Evolutionary conservation across 2,797 vertebrate species (phyloP).

Genomic region (Toxotes lorentzi): DNA sequence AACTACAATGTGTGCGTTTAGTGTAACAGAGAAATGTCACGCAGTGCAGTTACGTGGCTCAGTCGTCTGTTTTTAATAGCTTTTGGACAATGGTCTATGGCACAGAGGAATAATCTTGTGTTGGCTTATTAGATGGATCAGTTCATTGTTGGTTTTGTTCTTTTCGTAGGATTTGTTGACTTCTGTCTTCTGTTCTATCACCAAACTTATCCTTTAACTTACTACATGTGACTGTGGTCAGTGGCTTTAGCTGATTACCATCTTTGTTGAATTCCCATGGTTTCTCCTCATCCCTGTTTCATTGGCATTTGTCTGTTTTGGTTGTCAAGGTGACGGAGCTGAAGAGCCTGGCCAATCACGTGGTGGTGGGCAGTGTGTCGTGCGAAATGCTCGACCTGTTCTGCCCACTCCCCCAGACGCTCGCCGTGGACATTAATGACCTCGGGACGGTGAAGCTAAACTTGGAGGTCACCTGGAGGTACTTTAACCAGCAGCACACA

Average conservation of each 20-base stretch:
- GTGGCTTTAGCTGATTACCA: conserved; percentile 3
- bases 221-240: background rate
- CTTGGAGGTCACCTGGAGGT: conserved; percentile 98
- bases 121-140: background rate
- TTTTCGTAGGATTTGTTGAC: background rate
- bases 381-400: conserved; percentile 98
- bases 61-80: background rate
- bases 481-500: conserved; percentile 48
- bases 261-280: background rate
- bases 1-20: background rate
- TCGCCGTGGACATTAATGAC: conserved; percentile 98
- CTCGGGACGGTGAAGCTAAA: conserved; percentile 98
- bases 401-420: conserved; percentile 94
- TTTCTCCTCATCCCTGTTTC: conserved; percentile 18
- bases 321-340: conserved; percentile 93
- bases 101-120: background rate
- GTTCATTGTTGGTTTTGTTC: background rate
- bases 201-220: background rate
- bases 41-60: background rate
- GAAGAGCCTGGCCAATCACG: conserved; percentile 97
- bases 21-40: background rate
- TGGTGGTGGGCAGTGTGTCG: conserved; percentile 97
- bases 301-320: conserved; percentile 33
- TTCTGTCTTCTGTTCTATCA: background rate
- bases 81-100: background rate